Evolutionary conservation across 2,113 vertebrate species (phyloP).

Genomic region (Rhea americana): DNA sequence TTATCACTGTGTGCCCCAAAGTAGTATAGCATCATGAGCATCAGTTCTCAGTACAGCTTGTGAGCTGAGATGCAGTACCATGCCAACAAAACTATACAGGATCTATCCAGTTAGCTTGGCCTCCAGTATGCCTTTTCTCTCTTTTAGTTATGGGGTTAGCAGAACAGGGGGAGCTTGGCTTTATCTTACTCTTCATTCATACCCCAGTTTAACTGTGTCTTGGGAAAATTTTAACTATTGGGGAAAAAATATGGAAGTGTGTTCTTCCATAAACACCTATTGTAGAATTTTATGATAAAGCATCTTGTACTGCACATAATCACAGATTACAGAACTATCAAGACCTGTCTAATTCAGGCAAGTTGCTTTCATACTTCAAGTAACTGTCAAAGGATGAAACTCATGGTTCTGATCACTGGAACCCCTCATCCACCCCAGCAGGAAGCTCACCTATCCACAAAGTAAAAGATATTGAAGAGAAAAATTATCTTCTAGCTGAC

Average conservation of each 20-base stretch:
- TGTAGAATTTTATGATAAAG: background rate
- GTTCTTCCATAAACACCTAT: background rate
- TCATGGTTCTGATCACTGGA: background rate
- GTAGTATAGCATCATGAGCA: rapidly evolving
- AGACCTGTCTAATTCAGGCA: background rate
- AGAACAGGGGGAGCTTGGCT: background rate
- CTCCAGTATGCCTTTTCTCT: background rate
- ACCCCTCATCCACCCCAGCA: background rate
- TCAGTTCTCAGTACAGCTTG: rapidly evolving
- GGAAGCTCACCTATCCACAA: background rate
- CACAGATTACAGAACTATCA: background rate
- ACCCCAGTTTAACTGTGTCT: background rate
- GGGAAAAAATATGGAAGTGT: background rate
- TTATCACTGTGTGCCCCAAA: background rate
- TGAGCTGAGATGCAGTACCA: background rate
- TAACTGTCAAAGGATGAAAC: background rate
- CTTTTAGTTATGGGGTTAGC: background rate
- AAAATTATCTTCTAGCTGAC: background rate
- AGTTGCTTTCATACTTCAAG: background rate
- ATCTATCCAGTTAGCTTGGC: background rate
- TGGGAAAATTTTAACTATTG: background rate
- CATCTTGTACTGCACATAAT: rapidly evolving
- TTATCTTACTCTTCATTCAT: background rate
- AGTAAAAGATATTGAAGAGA: background rate
- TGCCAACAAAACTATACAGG: background rate